Evolutionary conservation across 2,888 invertebrate species (phyloP).

Genomic region (Allygus modestus): DNA sequence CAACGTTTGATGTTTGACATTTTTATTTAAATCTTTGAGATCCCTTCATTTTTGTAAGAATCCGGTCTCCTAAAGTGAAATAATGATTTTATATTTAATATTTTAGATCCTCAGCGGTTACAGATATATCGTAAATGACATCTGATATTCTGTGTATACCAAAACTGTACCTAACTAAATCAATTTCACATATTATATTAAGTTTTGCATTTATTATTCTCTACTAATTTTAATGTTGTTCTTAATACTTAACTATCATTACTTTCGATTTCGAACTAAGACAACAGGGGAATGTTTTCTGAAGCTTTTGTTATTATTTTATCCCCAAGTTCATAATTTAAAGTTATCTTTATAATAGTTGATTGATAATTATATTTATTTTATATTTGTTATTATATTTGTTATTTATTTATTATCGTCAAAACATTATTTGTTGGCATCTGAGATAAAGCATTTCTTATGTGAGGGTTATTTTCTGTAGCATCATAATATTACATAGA

Average conservation of each 20-base stretch:
- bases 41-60: not conserved
- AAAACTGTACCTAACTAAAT: not conserved
- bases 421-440: no score
- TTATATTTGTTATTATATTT: no score
- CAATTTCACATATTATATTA: not conserved
- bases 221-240: not conserved
- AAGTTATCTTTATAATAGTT: no score
- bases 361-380: no score
- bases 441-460: no score
- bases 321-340: no score
- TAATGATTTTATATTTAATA: not conserved
- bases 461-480: no score
- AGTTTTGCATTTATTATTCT: conserved; percentile 26
- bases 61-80: no score
- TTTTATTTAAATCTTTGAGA: not conserved
- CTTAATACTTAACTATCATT: not conserved
- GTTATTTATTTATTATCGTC: no score
- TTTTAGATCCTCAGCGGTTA: not conserved
- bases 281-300: not conserved
- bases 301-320: no score
- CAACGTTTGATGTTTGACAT: not conserved
- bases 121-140: not conserved
- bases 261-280: not conserved
- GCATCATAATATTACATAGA: no score
- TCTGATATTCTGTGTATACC: not conserved